Conservation (phyloP, 2,797 vertebrate genomes). For the Fistularia tabacaria region DNA sequence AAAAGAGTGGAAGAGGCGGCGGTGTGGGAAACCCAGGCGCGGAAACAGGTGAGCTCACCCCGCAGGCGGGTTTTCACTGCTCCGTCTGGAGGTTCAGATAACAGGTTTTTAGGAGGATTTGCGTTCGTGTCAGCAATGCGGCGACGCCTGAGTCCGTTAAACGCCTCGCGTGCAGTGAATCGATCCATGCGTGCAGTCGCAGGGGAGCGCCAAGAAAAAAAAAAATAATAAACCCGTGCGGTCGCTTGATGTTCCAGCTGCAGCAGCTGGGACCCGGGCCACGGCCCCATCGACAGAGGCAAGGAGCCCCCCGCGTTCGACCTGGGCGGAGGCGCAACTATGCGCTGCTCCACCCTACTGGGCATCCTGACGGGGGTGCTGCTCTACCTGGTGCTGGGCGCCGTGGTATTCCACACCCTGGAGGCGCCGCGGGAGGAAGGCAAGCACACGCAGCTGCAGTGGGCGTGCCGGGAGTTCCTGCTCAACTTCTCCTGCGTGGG, state of each 20-base stretch:
- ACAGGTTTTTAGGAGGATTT: constrained; percentile 17
- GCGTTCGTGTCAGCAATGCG: constrained; percentile 43
- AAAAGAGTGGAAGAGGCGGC: constrained; percentile 59
- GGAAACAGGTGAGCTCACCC: constrained; percentile 38
- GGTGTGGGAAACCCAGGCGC: constrained; percentile 30
- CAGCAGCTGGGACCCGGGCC: constrained; percentile 58
- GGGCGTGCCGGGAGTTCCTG: constrained; percentile 69
- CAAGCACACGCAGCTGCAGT: constrained; percentile 62
- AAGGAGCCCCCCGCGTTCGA: constrained; percentile 40
- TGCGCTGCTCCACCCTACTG: constrained; percentile 84
- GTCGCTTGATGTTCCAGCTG: constrained; percentile 47
- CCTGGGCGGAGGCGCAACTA: constrained; percentile 60
- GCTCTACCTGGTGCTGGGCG: constrained; percentile 85
- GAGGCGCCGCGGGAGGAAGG: constrained; percentile 77
- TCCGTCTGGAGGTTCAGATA: background rate
- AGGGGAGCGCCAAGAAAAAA: no score
- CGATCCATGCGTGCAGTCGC: constrained; percentile 10
- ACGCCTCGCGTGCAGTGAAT: constrained; percentile 35
- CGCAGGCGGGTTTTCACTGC: background rate
- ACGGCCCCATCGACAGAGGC: constrained; percentile 27
- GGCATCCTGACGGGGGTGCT: constrained; percentile 79
- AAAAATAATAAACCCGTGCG: constrained; percentile 1
- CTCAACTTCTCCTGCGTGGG: constrained; percentile 75
- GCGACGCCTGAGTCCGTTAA: constrained; percentile 39
- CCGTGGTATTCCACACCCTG: constrained; percentile 82